Conservation (phyloP, 2,888 invertebrate species). For the Opisthograptis luteolata region DNA sequence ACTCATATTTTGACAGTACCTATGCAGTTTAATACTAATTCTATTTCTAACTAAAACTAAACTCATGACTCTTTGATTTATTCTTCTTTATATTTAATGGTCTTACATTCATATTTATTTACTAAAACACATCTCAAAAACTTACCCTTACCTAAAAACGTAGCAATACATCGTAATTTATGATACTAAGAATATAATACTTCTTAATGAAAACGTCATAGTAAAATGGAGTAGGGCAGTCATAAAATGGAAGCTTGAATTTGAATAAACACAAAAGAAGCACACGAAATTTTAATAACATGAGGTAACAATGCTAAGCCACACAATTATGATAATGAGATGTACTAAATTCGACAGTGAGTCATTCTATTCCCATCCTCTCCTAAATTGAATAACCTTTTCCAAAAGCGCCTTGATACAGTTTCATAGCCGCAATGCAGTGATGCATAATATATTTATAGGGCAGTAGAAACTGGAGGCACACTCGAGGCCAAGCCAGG, state of each 20-base stretch:
- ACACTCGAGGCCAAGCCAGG: conserved; percentile 35
- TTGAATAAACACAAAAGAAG: neutral
- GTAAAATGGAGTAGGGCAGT: neutral
- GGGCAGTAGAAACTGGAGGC: conserved; percentile 45
- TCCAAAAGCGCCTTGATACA: conserved; percentile 10
- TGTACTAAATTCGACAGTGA: neutral
- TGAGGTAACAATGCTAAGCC: neutral
- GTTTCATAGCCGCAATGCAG: conserved; percentile 44
- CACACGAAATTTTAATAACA: neutral
- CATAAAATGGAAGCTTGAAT: neutral
- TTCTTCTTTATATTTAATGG: no score
- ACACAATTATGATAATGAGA: neutral
- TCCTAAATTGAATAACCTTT: neutral
- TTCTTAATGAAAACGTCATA: no score
- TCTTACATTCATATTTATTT: no score
- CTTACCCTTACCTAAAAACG: no score
- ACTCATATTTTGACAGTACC: no score
- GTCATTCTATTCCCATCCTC: no score
- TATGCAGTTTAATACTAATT: no score
- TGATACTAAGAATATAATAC: no score
- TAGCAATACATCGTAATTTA: no score
- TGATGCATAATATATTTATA: conserved; percentile 47
- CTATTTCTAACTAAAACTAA: no score
- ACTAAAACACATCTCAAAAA: no score
- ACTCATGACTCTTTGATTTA: no score